Percentiles rank a stretch among this genome's conserved stretches.
These are phyloP conservation scores for Mesocentrotus franciscanus DNA, from an alignment of 53 echinoderm and acorn worm species.

Conservation along the genomic window DNA sequence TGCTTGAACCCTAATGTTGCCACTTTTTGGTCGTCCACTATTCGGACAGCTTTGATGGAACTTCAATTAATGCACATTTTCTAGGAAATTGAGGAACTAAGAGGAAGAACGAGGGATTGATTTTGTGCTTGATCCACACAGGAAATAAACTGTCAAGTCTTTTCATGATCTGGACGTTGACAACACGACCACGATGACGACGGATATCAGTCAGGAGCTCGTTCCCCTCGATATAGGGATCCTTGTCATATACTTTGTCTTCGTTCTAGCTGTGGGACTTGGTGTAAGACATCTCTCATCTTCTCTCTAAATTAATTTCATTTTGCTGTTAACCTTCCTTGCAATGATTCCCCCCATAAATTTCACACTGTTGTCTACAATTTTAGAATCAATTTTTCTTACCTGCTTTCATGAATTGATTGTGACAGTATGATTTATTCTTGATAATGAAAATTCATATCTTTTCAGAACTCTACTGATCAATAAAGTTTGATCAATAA, in stretches of 20 bases:
- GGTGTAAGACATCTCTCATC: constrained; percentile 70
- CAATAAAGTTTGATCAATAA: too few species aligned
- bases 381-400: too few species aligned
- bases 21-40: not conserved
- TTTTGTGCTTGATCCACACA: not conserved
- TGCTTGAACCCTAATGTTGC: not conserved
- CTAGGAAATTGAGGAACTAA: not conserved
- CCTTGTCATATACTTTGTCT: constrained; percentile 77
- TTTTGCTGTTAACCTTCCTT: not conserved
- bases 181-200: not conserved
- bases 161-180: not conserved
- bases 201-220: constrained; percentile 61
- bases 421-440: too few species aligned
- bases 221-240: constrained; percentile 74
- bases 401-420: too few species aligned
- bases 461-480: too few species aligned
- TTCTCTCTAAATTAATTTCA: too few species aligned
- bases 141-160: not conserved
- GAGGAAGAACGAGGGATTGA: not conserved
- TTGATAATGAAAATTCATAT: too few species aligned
- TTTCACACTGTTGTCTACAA: too few species aligned
- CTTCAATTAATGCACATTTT: not conserved
- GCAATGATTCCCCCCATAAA: not conserved
- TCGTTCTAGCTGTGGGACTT: constrained; percentile 80
- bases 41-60: not conserved